Base-by-base conservation (phyloP, 92 coral and sea anemone species). In the Heteractis magnifica region DNA sequence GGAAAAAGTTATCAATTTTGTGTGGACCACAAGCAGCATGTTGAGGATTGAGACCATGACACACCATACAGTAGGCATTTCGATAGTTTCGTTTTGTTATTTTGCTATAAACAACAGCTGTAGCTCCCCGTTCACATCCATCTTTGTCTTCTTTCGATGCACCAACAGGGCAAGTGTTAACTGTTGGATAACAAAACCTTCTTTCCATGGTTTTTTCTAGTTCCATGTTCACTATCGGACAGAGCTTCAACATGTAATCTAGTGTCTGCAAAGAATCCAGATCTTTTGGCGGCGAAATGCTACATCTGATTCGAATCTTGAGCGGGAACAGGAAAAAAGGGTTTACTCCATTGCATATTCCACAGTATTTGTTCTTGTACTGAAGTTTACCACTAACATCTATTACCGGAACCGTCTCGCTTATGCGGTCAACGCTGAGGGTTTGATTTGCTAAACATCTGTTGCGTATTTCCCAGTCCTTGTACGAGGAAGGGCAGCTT, bases 351-450 rank as follows among this genome's bases (percentile, higher is more conserved):
- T 91, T 87, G 49, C 97, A 93, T 48, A 20, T 16, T 6, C 88
- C 94, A 60, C 97, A 93, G 59, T 82, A 77, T 8, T 80, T 77
- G 79, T 93, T 93, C 85, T 94, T 86, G 80, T 87, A 93, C 49
- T 14, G 0, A 4, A 10, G 0, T 70, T 6, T 0, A 26, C 5
- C 0, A 0, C 10, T 4, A 2, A 83, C 2, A 6, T 23, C n/a
- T 58, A 15, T 10, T 44, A 91, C 92, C 20, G 97, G 97, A 51
- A 93, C 70, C 41, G 85, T 85, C 50, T 92, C 95, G 14, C n/a
- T 0, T 62, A 92, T 71, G 18, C 77, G 83, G 1, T 59, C 49
- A 55, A 72, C 59, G 9, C 80, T 83, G 12, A 82, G 65, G 1
- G 51, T 83, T 0, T 85, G 83, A 5, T 23, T 80, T 20, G 75